Conservation (phyloP, 2,888 invertebrate genomes). For the Spatulosminthurus flaviceps region DNA sequence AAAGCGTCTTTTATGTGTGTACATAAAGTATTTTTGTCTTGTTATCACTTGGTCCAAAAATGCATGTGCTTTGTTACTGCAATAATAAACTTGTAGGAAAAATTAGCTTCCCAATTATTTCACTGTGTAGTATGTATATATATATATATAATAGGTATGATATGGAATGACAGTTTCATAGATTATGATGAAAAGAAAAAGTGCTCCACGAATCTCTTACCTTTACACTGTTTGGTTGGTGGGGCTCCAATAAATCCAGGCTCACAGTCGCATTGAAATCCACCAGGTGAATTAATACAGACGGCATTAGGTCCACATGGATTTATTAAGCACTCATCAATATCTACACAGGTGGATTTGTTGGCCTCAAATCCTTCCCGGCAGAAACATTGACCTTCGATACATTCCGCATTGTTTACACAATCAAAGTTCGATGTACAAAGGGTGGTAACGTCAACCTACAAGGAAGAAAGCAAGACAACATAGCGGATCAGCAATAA, state of each 20-base stretch:
- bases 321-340: slow-evolving; percentile 78
- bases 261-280: slow-evolving; percentile 83
- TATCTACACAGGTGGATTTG: slow-evolving; percentile 80
- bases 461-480: slow-evolving; percentile 64
- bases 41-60: not conserved
- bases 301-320: slow-evolving; percentile 80
- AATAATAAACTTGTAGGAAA: too few species aligned
- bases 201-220: slow-evolving; percentile 63
- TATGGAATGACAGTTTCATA: too few species aligned
- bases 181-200: not conserved
- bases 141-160: too few species aligned
- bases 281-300: slow-evolving; percentile 83
- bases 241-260: slow-evolving; percentile 84
- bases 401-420: slow-evolving; percentile 89
- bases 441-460: slow-evolving; percentile 84
- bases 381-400: slow-evolving; percentile 88
- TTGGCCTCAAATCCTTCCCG: slow-evolving; percentile 84
- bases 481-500: not conserved
- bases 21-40: not conserved
- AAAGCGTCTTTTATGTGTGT: slow-evolving; percentile 32
- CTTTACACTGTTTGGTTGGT: slow-evolving; percentile 79
- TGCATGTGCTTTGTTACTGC: not conserved
- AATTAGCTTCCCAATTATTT: too few species aligned
- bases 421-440: slow-evolving; percentile 90
- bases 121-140: too few species aligned